These are phyloP conservation scores for Limenitis camilla DNA, from an alignment of 2,888 invertebrate genomes.

Conservation along the genomic window DNA sequence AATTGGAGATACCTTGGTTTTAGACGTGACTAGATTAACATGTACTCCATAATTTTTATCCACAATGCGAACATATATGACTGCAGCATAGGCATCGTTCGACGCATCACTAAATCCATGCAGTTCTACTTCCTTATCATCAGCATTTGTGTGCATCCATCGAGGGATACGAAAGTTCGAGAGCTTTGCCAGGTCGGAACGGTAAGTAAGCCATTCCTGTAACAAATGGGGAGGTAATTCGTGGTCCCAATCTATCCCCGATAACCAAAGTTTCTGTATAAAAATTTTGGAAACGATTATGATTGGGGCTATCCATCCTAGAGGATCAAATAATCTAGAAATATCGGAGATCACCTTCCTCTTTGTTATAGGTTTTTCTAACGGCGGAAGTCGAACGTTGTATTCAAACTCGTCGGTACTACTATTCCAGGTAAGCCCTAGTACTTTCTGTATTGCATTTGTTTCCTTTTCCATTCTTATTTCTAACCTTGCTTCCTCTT, in stretches of 20 bases:
- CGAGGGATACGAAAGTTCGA: neutral
- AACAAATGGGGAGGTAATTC: neutral
- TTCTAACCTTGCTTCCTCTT: neutral
- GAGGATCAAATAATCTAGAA: neutral
- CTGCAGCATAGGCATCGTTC: conserved; percentile 22
- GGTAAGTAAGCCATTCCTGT: conserved; percentile 2
- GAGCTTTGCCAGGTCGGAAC: neutral
- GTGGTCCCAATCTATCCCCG: neutral
- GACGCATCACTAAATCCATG: conserved; percentile 24
- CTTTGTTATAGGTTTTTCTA: conserved; percentile 6
- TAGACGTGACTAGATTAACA: conserved; percentile 14
- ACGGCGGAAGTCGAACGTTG: neutral
- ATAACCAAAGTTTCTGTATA: neutral
- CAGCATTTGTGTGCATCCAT: neutral
- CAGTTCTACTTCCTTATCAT: conserved; percentile 13
- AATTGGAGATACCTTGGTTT: conserved; percentile 13
- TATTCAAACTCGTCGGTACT: conserved; percentile 8
- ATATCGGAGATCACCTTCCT: conserved; percentile 1
- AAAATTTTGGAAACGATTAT: neutral
- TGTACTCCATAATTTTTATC: conserved; percentile 7
- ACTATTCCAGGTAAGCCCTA: conserved; percentile 10
- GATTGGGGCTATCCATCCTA: conserved; percentile 1
- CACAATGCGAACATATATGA: conserved; percentile 16
- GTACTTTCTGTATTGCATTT: conserved; percentile 5
- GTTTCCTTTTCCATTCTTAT: neutral